phyloP scores from a whole-genome alignment of 2,797 vertebrate genomes.

The Acanthiza pusilla region DNA sequence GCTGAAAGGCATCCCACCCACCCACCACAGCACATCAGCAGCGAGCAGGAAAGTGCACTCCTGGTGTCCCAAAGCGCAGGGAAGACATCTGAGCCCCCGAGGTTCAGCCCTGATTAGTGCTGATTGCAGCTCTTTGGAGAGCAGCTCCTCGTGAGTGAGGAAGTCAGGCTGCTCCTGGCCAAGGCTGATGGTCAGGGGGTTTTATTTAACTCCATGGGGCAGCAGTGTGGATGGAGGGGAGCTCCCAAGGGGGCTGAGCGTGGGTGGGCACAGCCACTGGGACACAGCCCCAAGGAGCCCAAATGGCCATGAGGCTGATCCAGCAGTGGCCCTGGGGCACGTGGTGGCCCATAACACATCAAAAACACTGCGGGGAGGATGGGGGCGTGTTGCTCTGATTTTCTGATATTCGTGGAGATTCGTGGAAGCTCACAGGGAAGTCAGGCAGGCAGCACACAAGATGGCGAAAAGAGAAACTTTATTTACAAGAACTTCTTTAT shows the following conservation, averaged over 20 bases:
- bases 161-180: background rate
- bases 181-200: background rate
- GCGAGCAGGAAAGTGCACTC: background rate
- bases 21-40: background rate
- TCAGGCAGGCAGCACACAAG: too few relatives aligned
- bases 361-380: background rate
- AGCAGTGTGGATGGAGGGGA: background rate
- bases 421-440: too few relatives aligned
- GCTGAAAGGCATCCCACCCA: slow-evolving; percentile 31
- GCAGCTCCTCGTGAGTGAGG: background rate
- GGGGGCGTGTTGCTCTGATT: too few relatives aligned
- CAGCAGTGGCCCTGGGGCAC: background rate
- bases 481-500: too few relatives aligned
- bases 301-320: background rate
- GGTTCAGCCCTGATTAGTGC: background rate
- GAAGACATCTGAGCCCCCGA: background rate
- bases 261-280: background rate
- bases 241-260: background rate
- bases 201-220: background rate
- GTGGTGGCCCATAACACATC: background rate
- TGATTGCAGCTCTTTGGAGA: background rate
- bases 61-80: background rate
- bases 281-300: background rate
- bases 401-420: too few relatives aligned
- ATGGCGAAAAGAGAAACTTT: too few relatives aligned